Percentiles rank a stretch among this genome's conserved stretches.
These are phyloP conservation scores for Aplocera efformata DNA, from an alignment of 2,888 invertebrate species.

Conservation along the genomic window DNA sequence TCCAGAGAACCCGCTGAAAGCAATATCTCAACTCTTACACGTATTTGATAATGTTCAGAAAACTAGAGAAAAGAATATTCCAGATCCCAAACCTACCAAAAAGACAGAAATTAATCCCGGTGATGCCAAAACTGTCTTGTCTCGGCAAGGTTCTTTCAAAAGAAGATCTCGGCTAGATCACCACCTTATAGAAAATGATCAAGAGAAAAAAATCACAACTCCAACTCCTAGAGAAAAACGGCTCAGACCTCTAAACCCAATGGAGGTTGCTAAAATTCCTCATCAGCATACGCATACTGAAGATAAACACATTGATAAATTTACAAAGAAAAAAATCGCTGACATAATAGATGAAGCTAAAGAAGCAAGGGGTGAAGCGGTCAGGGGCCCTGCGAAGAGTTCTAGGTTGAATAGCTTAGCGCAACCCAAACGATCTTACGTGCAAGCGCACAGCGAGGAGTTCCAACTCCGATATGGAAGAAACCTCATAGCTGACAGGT, in stretches of 20 bases:
- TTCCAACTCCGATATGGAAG: slow-evolving; percentile 49
- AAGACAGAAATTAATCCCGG: slow-evolving; percentile 36
- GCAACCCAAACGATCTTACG: slow-evolving; percentile 61
- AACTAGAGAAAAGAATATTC: slow-evolving; percentile 39
- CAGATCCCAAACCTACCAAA: slow-evolving; percentile 39
- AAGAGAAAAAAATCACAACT: slow-evolving; percentile 24
- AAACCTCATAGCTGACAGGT: slow-evolving; percentile 43
- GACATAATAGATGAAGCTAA: slow-evolving; percentile 67
- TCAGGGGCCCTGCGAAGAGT: slow-evolving; percentile 58
- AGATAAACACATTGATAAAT: slow-evolving; percentile 37
- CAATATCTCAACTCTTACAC: slow-evolving; percentile 64
- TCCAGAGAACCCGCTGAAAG: slow-evolving; percentile 58
- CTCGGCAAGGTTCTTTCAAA: slow-evolving; percentile 35
- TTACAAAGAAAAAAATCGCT: slow-evolving; percentile 43
- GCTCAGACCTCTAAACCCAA: slow-evolving; percentile 21
- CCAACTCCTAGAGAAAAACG: slow-evolving; percentile 29
- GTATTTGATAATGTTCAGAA: slow-evolving; percentile 63
- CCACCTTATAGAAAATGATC: slow-evolving; percentile 32
- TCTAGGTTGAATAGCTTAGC: slow-evolving; percentile 61
- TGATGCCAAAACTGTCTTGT: slow-evolving; percentile 32
- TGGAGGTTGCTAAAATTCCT: slow-evolving; percentile 18
- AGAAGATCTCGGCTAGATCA: slow-evolving; percentile 45
- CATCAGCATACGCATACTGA: slow-evolving; percentile 30
- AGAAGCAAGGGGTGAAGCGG: slow-evolving; percentile 71
- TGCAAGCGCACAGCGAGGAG: slow-evolving; percentile 57